Conservation (phyloP, 2,888 invertebrate species). For the Drosophila demipolita region DNA sequence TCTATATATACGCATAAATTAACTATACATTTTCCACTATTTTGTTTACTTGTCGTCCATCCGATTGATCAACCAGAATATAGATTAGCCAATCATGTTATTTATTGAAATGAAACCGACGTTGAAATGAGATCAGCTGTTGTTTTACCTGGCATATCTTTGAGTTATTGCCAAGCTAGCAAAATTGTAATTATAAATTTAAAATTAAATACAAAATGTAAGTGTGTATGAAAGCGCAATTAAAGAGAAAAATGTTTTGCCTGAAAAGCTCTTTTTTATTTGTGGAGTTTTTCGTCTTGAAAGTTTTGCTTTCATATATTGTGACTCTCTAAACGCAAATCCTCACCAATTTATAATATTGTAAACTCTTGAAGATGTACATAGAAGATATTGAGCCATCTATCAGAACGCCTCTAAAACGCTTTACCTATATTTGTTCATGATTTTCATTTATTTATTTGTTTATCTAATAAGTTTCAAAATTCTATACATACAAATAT, state of each 20-base stretch:
- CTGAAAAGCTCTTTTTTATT: neutral
- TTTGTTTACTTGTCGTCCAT: slow-evolving; percentile 6
- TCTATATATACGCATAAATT: slow-evolving; percentile 7
- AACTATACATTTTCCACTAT: slow-evolving; percentile 5
- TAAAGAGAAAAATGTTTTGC: slow-evolving; percentile 30
- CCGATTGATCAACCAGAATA: slow-evolving; percentile 15
- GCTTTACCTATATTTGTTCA: neutral
- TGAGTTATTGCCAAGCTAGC: slow-evolving; percentile 39
- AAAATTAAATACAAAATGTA: slow-evolving; percentile 25
- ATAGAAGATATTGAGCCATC: neutral
- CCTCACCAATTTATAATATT: neutral
- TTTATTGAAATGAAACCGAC: slow-evolving; percentile 43
- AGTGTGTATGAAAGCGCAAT: slow-evolving; percentile 19
- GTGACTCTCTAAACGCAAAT: neutral
- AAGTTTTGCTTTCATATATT: neutral
- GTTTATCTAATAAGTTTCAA: slow-evolving; percentile 1
- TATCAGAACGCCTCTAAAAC: neutral
- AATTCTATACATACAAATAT: slow-evolving; percentile 25
- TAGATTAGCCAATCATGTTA: slow-evolving; percentile 50
- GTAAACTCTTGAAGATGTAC: neutral
- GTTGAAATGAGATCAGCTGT: slow-evolving; percentile 7
- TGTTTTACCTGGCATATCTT: slow-evolving; percentile 24
- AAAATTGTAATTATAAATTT: slow-evolving; percentile 34
- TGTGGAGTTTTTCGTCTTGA: neutral
- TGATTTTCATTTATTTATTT: neutral